Conservation (phyloP, 2,113 vertebrate species). For the Syngnathoides biaculeatus region DNA sequence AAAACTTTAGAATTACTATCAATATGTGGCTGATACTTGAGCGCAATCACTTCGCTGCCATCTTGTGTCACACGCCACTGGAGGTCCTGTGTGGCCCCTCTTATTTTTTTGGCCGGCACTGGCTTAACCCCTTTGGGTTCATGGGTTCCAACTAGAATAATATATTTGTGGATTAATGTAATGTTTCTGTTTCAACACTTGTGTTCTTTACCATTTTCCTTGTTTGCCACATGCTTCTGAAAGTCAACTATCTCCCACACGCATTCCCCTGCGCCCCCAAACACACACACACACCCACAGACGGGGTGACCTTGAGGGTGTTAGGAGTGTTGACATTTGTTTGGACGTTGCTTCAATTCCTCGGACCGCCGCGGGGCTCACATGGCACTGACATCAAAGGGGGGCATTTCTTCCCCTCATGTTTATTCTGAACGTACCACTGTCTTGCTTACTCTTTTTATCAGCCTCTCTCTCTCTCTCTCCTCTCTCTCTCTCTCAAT, state of each 20-base stretch:
- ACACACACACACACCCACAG: neutral
- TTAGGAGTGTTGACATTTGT: conserved; percentile 61
- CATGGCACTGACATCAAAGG: conserved; percentile 60
- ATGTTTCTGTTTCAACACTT: neutral
- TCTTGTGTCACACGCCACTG: too few species aligned
- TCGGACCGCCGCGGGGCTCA: conserved; percentile 56
- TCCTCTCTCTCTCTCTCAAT: neutral
- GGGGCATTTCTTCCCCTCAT: conserved; percentile 53
- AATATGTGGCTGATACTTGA: too few species aligned
- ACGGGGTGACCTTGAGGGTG: conserved; percentile 56
- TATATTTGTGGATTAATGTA: neutral
- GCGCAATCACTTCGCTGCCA: too few species aligned
- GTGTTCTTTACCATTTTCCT: neutral
- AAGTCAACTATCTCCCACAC: neutral
- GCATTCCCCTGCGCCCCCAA: neutral
- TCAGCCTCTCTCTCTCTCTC: conserved; percentile 6
- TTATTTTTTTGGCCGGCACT: too few species aligned
- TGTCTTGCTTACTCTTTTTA: conserved; percentile 17
- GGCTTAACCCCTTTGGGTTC: too few species aligned
- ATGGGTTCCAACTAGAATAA: too few species aligned
- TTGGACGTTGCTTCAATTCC: conserved; percentile 59
- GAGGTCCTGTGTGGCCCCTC: too few species aligned
- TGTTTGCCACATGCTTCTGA: neutral
- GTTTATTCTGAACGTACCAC: conserved; percentile 55
- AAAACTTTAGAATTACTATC: too few species aligned